Base-by-base conservation (phyloP, 1,140 invertebrate species). In the Drosophila orosa region DNA sequence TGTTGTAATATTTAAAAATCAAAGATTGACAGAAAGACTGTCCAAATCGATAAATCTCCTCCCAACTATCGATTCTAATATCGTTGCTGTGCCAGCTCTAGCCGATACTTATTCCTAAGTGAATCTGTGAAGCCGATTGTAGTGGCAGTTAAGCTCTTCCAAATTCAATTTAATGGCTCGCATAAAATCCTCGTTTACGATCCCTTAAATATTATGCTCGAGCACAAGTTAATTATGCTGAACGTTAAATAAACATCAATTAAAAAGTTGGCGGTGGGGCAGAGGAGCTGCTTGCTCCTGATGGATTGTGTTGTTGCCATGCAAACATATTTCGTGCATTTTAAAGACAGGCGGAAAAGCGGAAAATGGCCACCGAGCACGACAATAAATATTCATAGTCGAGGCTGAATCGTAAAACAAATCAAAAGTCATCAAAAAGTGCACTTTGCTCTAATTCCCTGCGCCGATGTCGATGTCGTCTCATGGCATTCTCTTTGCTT, bases 361-460 rank as follows among this genome's bases (percentile, higher is more conserved):
- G 25, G 40, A 69, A 55, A 77, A 47, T 33, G 59, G 61, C 61
- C 22, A 69, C 45, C 60, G 42, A 61, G 69, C 75, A 87, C 77
- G 83, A 87, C 83, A 87, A 87, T 87, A 87, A 87, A 87, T 87
- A 87, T 87, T 87, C 83, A 86, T 85, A 81, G 81, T 69, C 77
- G 61, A 56, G 74, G 15, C 67, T 44, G 65, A 85, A 79, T 87
- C 84, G 83, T 87, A 87, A 87, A 87, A 87, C 83, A 87, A 87
- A 87, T 87, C 83, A 87, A 87, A 87, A 87, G 83, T 87, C 79
- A 89, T 87, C 83, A 87, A 87, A 89, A 87, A 87, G 75, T 87
- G 83, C 83, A 87, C 83, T 87, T 87, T 87, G 83, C 72, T 87
- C 83, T 87, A 87, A 87, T 87, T 87, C 63, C 75, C 68, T 17